phyloP scores from a whole-genome alignment of 2,797 vertebrate species.

The Arnoldichthys spilopterus region DNA sequence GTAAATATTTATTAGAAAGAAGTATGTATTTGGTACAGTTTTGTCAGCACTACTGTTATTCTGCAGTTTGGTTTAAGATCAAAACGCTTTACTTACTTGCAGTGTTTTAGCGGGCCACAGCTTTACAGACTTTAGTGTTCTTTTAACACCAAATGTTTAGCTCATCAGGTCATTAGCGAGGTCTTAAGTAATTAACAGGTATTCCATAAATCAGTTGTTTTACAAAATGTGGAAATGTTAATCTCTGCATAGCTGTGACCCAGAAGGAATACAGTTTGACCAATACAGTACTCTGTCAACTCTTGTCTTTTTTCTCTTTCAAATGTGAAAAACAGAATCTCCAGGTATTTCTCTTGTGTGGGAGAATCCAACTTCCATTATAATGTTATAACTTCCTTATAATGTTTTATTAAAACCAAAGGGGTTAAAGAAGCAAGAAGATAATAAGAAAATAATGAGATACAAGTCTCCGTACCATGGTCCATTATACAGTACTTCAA shows the following conservation, averaged over 20 bases:
- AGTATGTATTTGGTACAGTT: no score
- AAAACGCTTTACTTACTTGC: no score
- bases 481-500: conserved; percentile 86
- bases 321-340: no score
- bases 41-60: no score
- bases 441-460: conserved; percentile 74
- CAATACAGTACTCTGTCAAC: no score
- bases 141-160: not conserved
- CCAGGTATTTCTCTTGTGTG: not conserved
- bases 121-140: not conserved
- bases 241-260: not conserved
- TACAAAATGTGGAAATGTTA: no score
- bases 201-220: not conserved
- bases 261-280: not conserved
- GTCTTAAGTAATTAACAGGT: not conserved
- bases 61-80: no score
- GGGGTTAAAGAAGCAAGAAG: no score
- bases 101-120: not conserved
- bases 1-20: no score
- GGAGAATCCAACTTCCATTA: not conserved
- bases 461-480: conserved; percentile 92
- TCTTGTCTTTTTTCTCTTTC: no score
- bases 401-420: no score
- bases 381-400: no score
- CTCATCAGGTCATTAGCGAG: not conserved